Evolutionary conservation across 1,140 invertebrate species (phyloP).

Genomic region (Subanguina moxae): DNA sequence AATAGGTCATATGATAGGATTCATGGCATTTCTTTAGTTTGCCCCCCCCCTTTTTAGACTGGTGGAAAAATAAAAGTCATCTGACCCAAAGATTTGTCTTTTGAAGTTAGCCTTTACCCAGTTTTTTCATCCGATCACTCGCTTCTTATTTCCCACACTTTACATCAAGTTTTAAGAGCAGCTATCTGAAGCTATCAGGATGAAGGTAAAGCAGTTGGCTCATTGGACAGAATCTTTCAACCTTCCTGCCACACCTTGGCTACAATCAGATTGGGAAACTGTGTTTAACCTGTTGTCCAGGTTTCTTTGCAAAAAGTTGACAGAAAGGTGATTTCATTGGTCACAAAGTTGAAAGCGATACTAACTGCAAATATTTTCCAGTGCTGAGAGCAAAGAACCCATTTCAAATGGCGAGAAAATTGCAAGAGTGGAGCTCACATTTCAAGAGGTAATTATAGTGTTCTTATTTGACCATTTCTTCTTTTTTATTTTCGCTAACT

Average conservation of each 20-base stretch:
- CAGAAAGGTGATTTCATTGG: not conserved
- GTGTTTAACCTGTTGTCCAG: not conserved
- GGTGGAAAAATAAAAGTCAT: no score
- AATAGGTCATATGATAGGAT: no score
- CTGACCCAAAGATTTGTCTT: not conserved
- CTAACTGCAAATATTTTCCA: not conserved
- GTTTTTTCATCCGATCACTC: not conserved
- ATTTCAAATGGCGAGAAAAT: not conserved
- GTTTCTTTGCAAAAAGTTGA: not conserved
- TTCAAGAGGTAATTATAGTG: slow-evolving; percentile 7
- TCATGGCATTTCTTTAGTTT: no score
- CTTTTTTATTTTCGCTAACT: no score
- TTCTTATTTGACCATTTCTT: no score
- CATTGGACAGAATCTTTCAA: slow-evolving; percentile 12
- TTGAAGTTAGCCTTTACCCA: not conserved
- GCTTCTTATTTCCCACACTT: no score
- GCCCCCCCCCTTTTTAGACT: no score
- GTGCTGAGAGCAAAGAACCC: not conserved
- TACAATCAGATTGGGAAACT: slow-evolving; percentile 5
- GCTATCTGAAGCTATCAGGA: not conserved
- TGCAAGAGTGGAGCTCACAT: not conserved
- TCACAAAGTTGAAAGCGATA: not conserved
- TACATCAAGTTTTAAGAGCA: not conserved
- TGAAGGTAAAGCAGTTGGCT: slow-evolving; percentile 12
- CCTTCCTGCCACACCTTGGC: not conserved